These are phyloP conservation scores for Drosophila punjabiensis DNA, from an alignment of 1,140 invertebrate species.

Conservation along the genomic window DNA sequence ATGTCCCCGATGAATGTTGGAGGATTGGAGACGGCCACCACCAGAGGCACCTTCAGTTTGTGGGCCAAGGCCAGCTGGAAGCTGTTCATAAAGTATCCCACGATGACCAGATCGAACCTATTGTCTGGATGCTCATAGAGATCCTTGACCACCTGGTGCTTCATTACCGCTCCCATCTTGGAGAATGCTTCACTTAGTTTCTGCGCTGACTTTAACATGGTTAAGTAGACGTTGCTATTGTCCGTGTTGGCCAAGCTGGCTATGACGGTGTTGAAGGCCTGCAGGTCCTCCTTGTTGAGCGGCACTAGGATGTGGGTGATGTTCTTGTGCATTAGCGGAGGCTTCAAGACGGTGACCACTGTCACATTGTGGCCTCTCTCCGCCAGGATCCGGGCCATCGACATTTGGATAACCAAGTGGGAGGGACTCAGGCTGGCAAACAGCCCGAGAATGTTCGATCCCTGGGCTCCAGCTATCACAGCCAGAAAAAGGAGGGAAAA, in stretches of 20 bases:
- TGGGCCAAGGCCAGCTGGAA: constrained; percentile 65
- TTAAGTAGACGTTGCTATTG: constrained; percentile 20
- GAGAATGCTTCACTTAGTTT: constrained; percentile 27
- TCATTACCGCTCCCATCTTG: constrained; percentile 43
- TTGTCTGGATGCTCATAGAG: constrained; percentile 65
- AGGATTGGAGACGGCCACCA: constrained; percentile 44
- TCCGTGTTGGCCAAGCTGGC: constrained; percentile 19
- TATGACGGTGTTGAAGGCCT: constrained; percentile 11
- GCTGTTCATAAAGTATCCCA: constrained; percentile 69
- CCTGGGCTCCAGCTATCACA: constrained; percentile 28
- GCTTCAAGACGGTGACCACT: constrained; percentile 59
- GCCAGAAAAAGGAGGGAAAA: constrained; percentile 14
- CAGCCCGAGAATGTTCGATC: constrained; percentile 68
- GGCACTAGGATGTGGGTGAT: constrained; percentile 56
- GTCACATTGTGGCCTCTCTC: constrained; percentile 78
- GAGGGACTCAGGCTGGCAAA: constrained; percentile 73
- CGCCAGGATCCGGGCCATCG: constrained; percentile 61
- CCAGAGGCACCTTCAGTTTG: constrained; percentile 63
- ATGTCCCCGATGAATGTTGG: constrained; percentile 35
- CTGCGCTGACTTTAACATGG: constrained; percentile 10
- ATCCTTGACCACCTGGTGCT: constrained; percentile 39
- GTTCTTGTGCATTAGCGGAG: constrained; percentile 48
- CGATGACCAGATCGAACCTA: constrained; percentile 67
- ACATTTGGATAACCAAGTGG: constrained; percentile 76
- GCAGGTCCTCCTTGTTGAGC: constrained; percentile 23